These are phyloP conservation scores for Melanotaenia pygmaea DNA, from an alignment of 2,797 vertebrate genomes.

Conservation along the genomic window DNA sequence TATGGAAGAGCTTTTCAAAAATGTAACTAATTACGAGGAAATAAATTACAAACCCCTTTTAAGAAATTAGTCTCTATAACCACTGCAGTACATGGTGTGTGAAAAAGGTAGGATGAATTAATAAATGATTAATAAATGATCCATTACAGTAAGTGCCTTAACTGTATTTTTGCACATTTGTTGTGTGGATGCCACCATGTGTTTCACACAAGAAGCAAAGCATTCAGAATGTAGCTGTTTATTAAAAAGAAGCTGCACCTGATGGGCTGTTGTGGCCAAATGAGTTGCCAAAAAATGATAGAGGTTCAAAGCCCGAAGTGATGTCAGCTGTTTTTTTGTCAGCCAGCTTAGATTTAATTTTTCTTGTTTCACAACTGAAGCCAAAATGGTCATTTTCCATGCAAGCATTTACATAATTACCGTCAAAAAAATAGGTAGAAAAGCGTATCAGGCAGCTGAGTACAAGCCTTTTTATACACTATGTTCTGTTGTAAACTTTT, in stretches of 20 bases:
- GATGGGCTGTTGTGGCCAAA: background rate
- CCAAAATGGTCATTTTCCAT: background rate
- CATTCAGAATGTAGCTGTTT: background rate
- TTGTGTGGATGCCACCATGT: background rate
- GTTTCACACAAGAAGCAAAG: background rate
- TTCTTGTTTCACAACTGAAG: background rate
- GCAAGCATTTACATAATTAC: background rate
- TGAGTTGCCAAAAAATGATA: background rate
- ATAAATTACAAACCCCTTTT: slow-evolving; percentile 12
- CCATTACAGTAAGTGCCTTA: slow-evolving; percentile 2
- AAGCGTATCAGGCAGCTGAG: background rate
- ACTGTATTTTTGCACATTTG: background rate
- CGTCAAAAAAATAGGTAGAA: background rate
- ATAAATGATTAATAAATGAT: slow-evolving; percentile 6
- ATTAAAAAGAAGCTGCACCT: slow-evolving; percentile 7
- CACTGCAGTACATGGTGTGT: slow-evolving; percentile 13
- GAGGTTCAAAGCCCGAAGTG: background rate
- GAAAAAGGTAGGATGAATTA: slow-evolving; percentile 46
- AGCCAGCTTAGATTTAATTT: slow-evolving; percentile 6
- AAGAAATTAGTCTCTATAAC: slow-evolving; percentile 57
- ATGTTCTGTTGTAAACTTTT: background rate
- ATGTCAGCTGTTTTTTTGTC: slow-evolving; percentile 8
- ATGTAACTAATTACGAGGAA: background rate
- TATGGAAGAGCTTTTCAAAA: background rate
- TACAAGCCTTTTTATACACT: too few relatives aligned